Evolutionary conservation across 2,797 vertebrate species (phyloP), one percentile per base, ranked within the genome.

Genomic region (Pseudocheirus occidentalis): DNA sequence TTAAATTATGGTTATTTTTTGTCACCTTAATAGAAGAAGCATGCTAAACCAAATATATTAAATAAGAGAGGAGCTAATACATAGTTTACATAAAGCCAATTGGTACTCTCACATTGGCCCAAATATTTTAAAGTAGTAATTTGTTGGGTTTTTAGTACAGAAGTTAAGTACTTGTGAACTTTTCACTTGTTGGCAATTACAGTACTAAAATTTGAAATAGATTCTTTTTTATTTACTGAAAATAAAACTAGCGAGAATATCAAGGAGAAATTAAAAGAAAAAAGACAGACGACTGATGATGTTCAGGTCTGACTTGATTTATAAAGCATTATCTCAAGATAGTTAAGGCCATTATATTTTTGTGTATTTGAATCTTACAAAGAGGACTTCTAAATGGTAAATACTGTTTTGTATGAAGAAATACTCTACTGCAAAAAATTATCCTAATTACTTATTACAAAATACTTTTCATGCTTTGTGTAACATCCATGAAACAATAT

Each of bases 21-120:
- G 93, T 95, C 93, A 92, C 29, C 90, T 90, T 94, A 97, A 94
- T 97, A 95, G 91, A 96, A 97, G 95, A 59, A 97, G 93, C 93
- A 59, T 92, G 87, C 66, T 94, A 91, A 93, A 95, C 29, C 92
- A 54, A 58, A 95, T 95, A 94, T 55, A 21, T 94, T 92, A 94
- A 13, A 92, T 53, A 53, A 92, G 91, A 27, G 55, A 93, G 55
- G 46, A 57, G 94, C 28, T 52, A 87, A 87, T 34, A 21, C 13
- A 2, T 52, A 46, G 46, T 55, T n/a, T 58, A 4, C 3, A 0
- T 7, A 2, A 3, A 53, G 28, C 55, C 46, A 11, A 24, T 4
- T 53, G 93, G 53, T 90, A 58, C 12, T 54, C 46, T 92, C 27
- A 1, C 3, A 21, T 12, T n/a, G 5, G 28, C 92, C 50, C 58